Percentiles rank a stretch among this genome's conserved stretches.
phyloP scores from a whole-genome alignment of 2,888 invertebrate genomes.

The Tachystola acroxantha region DNA sequence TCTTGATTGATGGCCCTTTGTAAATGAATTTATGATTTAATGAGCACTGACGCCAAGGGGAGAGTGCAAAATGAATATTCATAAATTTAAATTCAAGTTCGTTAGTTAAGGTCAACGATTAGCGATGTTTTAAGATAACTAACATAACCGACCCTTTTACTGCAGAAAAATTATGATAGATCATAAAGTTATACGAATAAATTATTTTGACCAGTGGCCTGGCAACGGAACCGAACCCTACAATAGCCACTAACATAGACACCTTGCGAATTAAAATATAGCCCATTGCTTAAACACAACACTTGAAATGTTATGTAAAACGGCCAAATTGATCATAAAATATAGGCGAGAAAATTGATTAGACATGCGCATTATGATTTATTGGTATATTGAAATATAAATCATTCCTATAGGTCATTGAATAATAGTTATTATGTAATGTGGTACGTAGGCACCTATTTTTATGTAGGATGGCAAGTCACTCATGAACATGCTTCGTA shows the following conservation, averaged over 20 bases:
- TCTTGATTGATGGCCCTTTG: slow-evolving; percentile 31
- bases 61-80: slow-evolving; percentile 43
- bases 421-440: too few species aligned
- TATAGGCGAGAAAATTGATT: neutral
- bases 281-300: too few species aligned
- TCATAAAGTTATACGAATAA: too few species aligned
- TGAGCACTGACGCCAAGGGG: slow-evolving; percentile 25
- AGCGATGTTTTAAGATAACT: slow-evolving; percentile 19
- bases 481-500: too few species aligned
- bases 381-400: slow-evolving; percentile 1
- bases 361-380: neutral
- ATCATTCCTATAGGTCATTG: neutral
- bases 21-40: slow-evolving; percentile 49
- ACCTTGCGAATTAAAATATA: too few species aligned
- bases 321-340: too few species aligned
- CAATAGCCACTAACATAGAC: too few species aligned
- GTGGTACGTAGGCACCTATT: too few species aligned
- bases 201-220: too few species aligned
- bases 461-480: too few species aligned
- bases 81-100: slow-evolving; percentile 44
- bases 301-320: neutral
- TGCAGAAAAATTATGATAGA: neutral
- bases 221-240: too few species aligned
- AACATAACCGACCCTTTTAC: slow-evolving; percentile 6
- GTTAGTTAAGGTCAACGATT: slow-evolving; percentile 27